Evolutionary conservation across 2,113 vertebrate genomes (phyloP), one percentile per base, ranked within the genome.

Genomic region (Nyctereutes procyonoides): DNA sequence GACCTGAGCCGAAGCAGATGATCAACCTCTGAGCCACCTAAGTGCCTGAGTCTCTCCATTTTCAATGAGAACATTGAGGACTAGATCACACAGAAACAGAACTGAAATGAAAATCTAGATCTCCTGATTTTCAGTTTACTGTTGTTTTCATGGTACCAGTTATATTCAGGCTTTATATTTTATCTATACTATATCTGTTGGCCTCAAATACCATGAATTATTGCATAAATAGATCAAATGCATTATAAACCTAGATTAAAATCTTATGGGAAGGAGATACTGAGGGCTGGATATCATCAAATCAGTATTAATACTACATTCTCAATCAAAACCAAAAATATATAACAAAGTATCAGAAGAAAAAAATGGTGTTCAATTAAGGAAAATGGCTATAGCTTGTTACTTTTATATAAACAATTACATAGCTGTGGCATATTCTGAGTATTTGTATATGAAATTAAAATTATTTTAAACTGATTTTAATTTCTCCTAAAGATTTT

Each of bases 391-490:
- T 88, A 0, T 38, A 53, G 43, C 79, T 82, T 88, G 2, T n/a
- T 84, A 58, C 26, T 96, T 97, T 95, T 69, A 84, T 95, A 60
- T 96, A 95, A 91, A 93, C 4, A 80, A 73, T 85, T 93, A 55
- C 14, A 35, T 88, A 43, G 19, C 30, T 65, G 3, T 85, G 17
- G 6, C 53, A 77, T 80, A 77, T 90, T 91, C 53, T 84, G 20
- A 92, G 24, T 97, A 86, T 96, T 26, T 87, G 4, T 55, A 67
- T 73, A 16, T 85, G 10, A 96, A 95, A 88, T 88, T 95, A 86
- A 96, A 93, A 83, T 17, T 77, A 51, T 74, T 53, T 91, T 17
- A 74, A 67, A 51, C 92, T 93, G 53, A 67, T 74, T 95, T 63
- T 77, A 83, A 79, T 90, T 76, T 96, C 24, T 88, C 94, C 86